Evolutionary conservation across 1,140 invertebrate genomes (phyloP).

Genomic region (Lasioglossum albipes): DNA sequence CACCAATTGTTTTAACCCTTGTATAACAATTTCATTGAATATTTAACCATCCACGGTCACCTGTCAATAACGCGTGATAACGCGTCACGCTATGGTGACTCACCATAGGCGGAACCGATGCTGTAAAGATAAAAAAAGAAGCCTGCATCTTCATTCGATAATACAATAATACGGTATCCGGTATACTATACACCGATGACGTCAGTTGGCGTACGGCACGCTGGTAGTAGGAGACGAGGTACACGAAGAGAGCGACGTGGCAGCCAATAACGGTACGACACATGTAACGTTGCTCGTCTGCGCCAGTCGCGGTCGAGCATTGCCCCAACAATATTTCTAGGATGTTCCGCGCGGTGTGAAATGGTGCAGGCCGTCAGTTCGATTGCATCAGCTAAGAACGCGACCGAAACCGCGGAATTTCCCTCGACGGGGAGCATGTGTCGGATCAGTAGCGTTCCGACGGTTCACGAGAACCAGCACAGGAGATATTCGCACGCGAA

Average conservation of each 20-base stretch:
- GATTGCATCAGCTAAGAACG: conserved; percentile 43
- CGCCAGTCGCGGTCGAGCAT: conserved; percentile 17
- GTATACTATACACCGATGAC: conserved; percentile 19
- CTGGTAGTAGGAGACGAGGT: background rate
- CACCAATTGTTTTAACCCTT: too few relatives aligned
- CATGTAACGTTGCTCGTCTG: background rate
- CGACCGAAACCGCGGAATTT: background rate
- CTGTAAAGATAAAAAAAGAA: background rate
- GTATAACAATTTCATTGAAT: too few relatives aligned
- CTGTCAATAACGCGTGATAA: too few relatives aligned
- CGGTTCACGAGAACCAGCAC: background rate
- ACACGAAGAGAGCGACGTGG: background rate
- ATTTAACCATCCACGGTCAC: too few relatives aligned
- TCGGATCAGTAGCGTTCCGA: conserved; percentile 1
- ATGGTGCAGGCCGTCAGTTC: conserved; percentile 25
- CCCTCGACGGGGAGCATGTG: background rate
- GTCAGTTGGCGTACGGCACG: background rate
- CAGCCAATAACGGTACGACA: conserved; percentile 41
- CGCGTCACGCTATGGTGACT: too few relatives aligned
- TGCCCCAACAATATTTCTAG: background rate
- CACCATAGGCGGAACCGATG: background rate
- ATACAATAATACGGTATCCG: too few relatives aligned
- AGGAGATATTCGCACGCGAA: background rate
- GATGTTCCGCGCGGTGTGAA: background rate
- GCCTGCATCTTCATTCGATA: background rate